Evolutionary conservation across 2,797 vertebrate species (phyloP), one percentile per base, ranked within the genome.

Genomic region (Dendrocincla fuliginosa): DNA sequence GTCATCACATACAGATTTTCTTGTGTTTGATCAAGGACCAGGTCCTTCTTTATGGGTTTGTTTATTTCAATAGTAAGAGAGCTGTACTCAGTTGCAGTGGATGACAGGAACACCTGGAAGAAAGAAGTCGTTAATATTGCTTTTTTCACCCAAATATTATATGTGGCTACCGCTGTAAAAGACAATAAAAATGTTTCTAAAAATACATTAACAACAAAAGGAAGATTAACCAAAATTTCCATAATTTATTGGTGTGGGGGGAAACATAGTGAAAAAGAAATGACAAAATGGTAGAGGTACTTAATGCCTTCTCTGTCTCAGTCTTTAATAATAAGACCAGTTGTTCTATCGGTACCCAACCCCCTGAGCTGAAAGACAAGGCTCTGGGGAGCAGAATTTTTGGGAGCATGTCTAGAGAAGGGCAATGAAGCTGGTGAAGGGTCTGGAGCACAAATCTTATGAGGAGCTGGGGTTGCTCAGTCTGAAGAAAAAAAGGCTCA

Each of bases 1-100:
- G 99, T 99, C 97, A 99, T 99, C 95, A 99, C 98, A 1, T 99
- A 99, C 20, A 99, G 95, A 95, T 98, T 97, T 89, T 98, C 98
- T 83, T 98, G 97, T 64, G 95, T 97, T 80, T 94, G 93, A 86
- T 99, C 99, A 92, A 99, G 98, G 79, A 98, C 98, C 57, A 99
- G 98, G 95, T 99, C 99, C 92, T 98, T 99, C 97, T 99, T 99
- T 94, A 99, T 97, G 2, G 95, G 93, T 93, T 97, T 98, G 82
- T 98, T 98, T 92, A 97, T 96, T 13, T 98, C 98, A 27, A 98
- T 97, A 9, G 73, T 89, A 63, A 98, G 90, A 42, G 98, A 96
- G 68, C 96, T 97, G 42, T 99, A 99, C 57, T 98, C 97, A 19
- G 97, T 95, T 39, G 98, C 95, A 6, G 94, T 47, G 2, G 76